Evolutionary conservation across 2,888 invertebrate genomes (phyloP).

Genomic region (Ophion slaviceki): DNA sequence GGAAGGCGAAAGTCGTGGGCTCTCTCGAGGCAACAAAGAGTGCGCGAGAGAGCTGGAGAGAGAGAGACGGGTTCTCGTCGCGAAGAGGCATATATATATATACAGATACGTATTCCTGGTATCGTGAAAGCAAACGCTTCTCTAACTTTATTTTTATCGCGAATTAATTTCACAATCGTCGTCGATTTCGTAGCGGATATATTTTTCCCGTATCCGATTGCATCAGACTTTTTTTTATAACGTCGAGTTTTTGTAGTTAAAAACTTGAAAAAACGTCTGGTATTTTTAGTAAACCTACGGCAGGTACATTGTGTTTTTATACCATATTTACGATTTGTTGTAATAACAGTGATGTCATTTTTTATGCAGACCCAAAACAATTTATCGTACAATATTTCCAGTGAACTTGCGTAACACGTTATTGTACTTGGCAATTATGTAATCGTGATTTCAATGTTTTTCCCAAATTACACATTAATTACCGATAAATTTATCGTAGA

Average conservation of each 20-base stretch:
- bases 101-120: constrained; percentile 10
- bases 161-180: constrained; percentile 21
- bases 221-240: background rate
- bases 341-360: too few species aligned
- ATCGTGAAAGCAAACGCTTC: constrained; percentile 48
- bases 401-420: too few species aligned
- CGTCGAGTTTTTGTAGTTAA: background rate
- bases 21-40: constrained; percentile 38
- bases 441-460: too few species aligned
- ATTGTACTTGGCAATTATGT: too few species aligned
- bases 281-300: background rate
- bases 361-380: too few species aligned
- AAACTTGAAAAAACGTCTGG: background rate
- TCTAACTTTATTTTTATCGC: constrained; percentile 33
- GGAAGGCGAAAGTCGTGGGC: constrained; percentile 64
- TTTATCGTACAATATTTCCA: too few species aligned
- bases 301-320: too few species aligned
- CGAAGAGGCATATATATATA: constrained; percentile 6
- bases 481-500: background rate
- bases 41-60: background rate
- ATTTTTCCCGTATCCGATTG: background rate
- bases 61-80: background rate
- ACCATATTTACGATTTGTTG: too few species aligned
- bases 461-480: too few species aligned
- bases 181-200: constrained; percentile 1